Base-by-base conservation (phyloP, 2,113 vertebrate species). In the Tapirus terrestris region DNA sequence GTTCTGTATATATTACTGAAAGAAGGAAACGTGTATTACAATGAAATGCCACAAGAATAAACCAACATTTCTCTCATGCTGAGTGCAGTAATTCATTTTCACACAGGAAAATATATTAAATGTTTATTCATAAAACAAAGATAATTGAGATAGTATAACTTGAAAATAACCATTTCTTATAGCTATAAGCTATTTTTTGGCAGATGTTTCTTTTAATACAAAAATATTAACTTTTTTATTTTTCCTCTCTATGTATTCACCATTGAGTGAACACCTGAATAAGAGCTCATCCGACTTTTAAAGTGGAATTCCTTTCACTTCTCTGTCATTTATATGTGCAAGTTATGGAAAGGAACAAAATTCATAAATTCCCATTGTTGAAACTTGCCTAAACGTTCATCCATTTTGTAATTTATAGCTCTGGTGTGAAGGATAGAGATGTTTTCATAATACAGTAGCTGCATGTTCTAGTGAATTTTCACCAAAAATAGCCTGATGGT, bases 381-480 rank as follows among this genome's bases (percentile, higher is more conserved):
- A 58, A 45, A 43, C 29, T 10, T 13, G 27, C 51, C 43, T 6
- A 10, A 23, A 6, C 25, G 31, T 8, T 58, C 8, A 20, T 18
- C 39, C 8, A 20, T 18, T 43, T 39, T 68, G 33, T 12, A n/a
- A 29, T 4, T 13, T 29, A 17, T 17, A 11, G 36, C 6, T 36
- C n/a, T 25, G n/a, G 6, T 73, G 70, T 18, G 53, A 31, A 23
- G 53, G 29, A 5, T 39, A 73, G 86, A 61, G 68, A 16, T 9
- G 39, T 18, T 14, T 33, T 1, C 39, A 60, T 2, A 4, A 56
- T 25, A 20, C 9, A 6, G 36, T 23, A 4, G 23, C 21, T 10
- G 23, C 2, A 29, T 0, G 9, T 8, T 3, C 12, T 16, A 0
- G 1, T 11, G 27, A 6, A 18, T 83, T 10, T 11, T n/a, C 29